phyloP scores from a whole-genome alignment of 2,888 invertebrate species.

The Dryobotodes eremita region DNA sequence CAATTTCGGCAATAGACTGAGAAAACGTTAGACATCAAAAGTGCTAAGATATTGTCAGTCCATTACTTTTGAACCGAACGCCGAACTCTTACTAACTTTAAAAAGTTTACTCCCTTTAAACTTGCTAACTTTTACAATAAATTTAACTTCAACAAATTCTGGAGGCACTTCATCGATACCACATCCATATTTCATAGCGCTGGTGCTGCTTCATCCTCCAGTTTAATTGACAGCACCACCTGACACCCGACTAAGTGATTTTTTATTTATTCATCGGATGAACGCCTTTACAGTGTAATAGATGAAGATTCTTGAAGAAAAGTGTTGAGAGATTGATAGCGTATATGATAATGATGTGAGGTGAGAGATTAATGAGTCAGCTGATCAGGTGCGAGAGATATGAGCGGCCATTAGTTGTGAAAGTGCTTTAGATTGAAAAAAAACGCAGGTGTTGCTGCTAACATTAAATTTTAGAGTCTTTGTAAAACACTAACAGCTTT shows the following conservation, averaged over 20 bases:
- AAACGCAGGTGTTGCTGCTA: conserved; percentile 34
- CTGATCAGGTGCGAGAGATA: conserved; percentile 46
- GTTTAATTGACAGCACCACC: conserved; percentile 70
- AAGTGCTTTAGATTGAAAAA: conserved; percentile 27
- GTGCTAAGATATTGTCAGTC: conserved; percentile 25
- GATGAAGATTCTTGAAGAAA: conserved; percentile 54
- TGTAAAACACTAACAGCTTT: not conserved
- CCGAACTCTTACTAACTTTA: conserved; percentile 27
- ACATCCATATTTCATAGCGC: conserved; percentile 65
- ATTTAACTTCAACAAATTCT: conserved; percentile 51
- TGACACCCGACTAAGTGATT: conserved; percentile 70
- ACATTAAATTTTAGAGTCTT: conserved; percentile 9
- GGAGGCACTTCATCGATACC: conserved; percentile 39
- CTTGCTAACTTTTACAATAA: conserved; percentile 57
- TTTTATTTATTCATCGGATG: conserved; percentile 68
- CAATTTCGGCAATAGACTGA: not conserved
- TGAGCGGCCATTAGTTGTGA: conserved; percentile 23
- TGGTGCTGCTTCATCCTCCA: conserved; percentile 43
- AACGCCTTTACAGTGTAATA: conserved; percentile 55
- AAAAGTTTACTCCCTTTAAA: conserved; percentile 44
- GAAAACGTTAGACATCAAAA: conserved; percentile 12
- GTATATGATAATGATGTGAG: conserved; percentile 58
- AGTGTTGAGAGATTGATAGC: conserved; percentile 62
- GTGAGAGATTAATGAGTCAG: conserved; percentile 60
- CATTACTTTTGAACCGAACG: conserved; percentile 30